These are phyloP conservation scores for Limenitis camilla DNA, from an alignment of 2,888 invertebrate genomes.

Conservation along the genomic window DNA sequence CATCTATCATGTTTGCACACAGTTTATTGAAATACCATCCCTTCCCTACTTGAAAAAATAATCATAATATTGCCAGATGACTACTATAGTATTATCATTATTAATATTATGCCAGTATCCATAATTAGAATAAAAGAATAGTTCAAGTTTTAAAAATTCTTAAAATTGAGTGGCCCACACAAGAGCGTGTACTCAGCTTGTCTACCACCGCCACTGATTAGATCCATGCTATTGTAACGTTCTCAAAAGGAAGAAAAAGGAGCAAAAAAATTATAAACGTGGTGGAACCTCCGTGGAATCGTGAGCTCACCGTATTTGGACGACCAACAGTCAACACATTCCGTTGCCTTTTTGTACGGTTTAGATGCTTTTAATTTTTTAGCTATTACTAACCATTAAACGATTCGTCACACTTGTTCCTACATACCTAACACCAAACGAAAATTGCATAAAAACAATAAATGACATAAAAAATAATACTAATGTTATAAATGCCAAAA, in stretches of 20 bases:
- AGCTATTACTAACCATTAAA: conserved; percentile 3
- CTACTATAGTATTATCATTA: too few relatives aligned
- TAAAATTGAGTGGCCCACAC: neutral
- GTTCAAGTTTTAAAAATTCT: too few relatives aligned
- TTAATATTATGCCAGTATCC: too few relatives aligned
- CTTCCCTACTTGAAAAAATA: too few relatives aligned
- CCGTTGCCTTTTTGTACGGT: conserved; percentile 26
- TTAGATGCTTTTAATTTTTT: conserved; percentile 15
- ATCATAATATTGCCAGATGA: too few relatives aligned
- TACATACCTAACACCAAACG: too few relatives aligned
- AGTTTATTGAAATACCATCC: too few relatives aligned
- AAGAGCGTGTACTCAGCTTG: conserved; percentile 1
- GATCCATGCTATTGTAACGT: conserved; percentile 32
- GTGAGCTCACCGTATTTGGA: conserved; percentile 55
- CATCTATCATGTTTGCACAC: too few relatives aligned
- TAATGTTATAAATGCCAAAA: too few relatives aligned
- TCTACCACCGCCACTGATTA: conserved; percentile 5
- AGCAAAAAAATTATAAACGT: conserved; percentile 28
- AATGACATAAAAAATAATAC: too few relatives aligned
- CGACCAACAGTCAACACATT: conserved; percentile 40
- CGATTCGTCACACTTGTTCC: neutral
- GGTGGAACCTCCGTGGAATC: conserved; percentile 40
- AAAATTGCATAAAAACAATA: too few relatives aligned
- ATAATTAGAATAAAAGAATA: too few relatives aligned
- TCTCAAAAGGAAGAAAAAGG: conserved; percentile 20